phyloP scores from a whole-genome alignment of 2,888 invertebrate species.

The Hypena proboscidalis region DNA sequence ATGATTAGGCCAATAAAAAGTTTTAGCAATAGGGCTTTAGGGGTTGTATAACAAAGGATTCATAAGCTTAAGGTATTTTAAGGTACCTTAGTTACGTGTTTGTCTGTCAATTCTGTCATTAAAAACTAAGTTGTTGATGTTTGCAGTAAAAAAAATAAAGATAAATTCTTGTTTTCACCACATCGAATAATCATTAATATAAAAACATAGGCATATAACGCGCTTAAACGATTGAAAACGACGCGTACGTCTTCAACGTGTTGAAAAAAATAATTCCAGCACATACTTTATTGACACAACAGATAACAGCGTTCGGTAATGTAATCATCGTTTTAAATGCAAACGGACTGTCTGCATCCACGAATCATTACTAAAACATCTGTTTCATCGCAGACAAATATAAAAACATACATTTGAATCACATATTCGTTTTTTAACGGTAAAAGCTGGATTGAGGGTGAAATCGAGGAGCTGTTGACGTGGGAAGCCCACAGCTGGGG shows the following conservation, averaged over 20 bases:
- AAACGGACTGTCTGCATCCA: constrained; percentile 29
- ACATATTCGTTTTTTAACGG: constrained; percentile 27
- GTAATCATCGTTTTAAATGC: constrained; percentile 32
- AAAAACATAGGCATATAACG: not conserved
- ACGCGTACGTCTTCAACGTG: not conserved
- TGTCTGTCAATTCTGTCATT: not conserved
- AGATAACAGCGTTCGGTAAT: constrained; percentile 30
- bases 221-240: too few species aligned
- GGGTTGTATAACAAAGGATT: not conserved
- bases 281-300: constrained; percentile 20
- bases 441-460: constrained; percentile 13
- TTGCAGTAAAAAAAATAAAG: not conserved
- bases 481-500: constrained; percentile 54
- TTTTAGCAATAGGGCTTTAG: too few species aligned
- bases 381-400: constrained; percentile 46
- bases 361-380: constrained; percentile 50
- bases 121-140: not conserved
- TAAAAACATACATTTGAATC: constrained; percentile 29
- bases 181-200: not conserved
- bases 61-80: not conserved
- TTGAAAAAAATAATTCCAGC: constrained; percentile 14
- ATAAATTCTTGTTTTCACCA: not conserved
- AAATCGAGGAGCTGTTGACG: constrained; percentile 13
- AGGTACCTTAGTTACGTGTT: not conserved
- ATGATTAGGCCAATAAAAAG: too few species aligned